phyloP scores from a whole-genome alignment of 2,888 invertebrate genomes.

The Panzeria rudis region DNA sequence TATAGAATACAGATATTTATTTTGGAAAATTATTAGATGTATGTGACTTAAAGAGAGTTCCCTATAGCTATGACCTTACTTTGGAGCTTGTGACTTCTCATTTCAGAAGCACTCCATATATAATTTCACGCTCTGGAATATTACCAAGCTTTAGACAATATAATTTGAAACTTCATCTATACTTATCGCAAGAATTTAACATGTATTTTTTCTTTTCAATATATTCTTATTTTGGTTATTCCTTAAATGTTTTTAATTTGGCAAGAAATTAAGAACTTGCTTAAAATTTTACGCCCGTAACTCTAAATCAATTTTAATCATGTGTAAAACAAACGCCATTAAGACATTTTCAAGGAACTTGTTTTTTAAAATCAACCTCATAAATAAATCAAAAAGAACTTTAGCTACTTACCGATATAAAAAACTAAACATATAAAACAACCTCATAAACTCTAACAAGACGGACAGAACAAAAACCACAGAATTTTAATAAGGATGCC shows the following conservation, averaged over 20 bases:
- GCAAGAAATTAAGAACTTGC: not conserved
- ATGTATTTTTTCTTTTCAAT: not conserved
- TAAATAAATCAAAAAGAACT: constrained; percentile 28
- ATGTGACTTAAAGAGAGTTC: no score
- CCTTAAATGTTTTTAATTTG: not conserved
- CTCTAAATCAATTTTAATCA: constrained; percentile 48
- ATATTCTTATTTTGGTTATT: not conserved
- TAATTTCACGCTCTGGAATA: no score
- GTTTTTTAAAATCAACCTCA: constrained; percentile 19
- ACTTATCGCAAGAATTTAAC: not conserved
- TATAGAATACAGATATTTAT: no score
- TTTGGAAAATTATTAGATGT: no score
- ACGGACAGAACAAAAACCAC: constrained; percentile 17
- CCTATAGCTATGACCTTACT: no score
- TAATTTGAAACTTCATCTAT: no score
- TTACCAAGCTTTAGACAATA: no score
- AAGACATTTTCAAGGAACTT: constrained; percentile 51
- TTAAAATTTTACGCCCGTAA: not conserved
- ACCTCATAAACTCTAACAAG: constrained; percentile 59
- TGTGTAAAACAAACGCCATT: constrained; percentile 19
- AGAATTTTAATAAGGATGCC: constrained; percentile 59
- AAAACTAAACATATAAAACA: constrained; percentile 34
- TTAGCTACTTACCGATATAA: constrained; percentile 32
- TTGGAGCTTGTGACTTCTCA: no score
- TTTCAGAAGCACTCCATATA: no score